A percentile compares a stretch with the other conserved stretches of the same genome.
phyloP scores from a whole-genome alignment of 2,113 vertebrate species.

The Leptobrachium leishanense region DNA sequence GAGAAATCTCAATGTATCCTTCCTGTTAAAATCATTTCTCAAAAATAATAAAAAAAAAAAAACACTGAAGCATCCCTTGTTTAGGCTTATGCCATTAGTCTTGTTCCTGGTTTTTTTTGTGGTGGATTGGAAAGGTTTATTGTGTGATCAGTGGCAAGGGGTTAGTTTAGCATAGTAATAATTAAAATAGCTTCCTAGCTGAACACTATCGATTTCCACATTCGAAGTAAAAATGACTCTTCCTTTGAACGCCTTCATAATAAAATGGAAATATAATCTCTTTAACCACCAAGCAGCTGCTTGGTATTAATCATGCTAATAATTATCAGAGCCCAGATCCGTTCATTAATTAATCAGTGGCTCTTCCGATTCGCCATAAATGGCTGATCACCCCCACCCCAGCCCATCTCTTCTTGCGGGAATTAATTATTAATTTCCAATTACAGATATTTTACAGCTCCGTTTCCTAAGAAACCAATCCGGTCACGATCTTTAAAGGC shows the following conservation, averaged over 20 bases:
- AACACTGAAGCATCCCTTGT: too few species aligned
- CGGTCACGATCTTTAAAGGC: too few species aligned
- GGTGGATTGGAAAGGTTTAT: too few species aligned
- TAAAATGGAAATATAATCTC: neutral
- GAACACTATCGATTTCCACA: neutral
- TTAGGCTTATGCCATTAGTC: too few species aligned
- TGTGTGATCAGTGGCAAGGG: too few species aligned
- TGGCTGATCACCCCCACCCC: too few species aligned
- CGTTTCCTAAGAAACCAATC: too few species aligned
- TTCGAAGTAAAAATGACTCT: neutral
- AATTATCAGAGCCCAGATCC: neutral
- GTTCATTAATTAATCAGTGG: constrained; percentile 6
- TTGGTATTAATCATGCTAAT: neutral
- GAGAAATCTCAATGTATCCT: too few species aligned
- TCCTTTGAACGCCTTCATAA: neutral
- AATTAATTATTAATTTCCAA: neutral
- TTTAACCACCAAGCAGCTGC: neutral
- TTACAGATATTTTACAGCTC: neutral
- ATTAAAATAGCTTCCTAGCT: neutral
- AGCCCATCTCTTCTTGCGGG: neutral
- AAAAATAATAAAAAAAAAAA: too few species aligned
- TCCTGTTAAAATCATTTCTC: too few species aligned
- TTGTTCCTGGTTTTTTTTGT: too few species aligned
- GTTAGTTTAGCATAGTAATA: too few species aligned
- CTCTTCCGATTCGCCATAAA: neutral